Percentiles rank a stretch among this genome's conserved stretches.
These are phyloP conservation scores for Drosophila funebris DNA, from an alignment of 1,140 invertebrate genomes.

Conservation along the genomic window DNA sequence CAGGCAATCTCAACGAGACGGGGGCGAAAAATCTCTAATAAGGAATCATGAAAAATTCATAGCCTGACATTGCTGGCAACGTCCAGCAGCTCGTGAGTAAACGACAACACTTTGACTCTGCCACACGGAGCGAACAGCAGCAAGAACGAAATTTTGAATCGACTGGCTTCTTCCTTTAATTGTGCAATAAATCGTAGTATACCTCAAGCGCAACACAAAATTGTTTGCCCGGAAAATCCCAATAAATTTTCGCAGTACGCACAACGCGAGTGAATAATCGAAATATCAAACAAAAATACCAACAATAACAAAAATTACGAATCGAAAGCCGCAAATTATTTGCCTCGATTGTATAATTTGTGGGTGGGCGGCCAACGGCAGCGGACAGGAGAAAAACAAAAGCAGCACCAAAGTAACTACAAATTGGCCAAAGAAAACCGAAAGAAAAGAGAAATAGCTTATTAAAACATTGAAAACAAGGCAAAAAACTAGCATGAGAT, in stretches of 20 bases:
- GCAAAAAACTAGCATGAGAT: neutral
- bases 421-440: neutral
- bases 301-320: neutral
- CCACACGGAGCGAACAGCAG: conserved; percentile 60
- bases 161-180: conserved; percentile 28
- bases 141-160: conserved; percentile 25
- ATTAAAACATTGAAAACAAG: neutral
- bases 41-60: conserved; percentile 79
- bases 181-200: conserved; percentile 63
- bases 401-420: neutral
- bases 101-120: conserved; percentile 78
- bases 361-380: conserved; percentile 63
- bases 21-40: conserved; percentile 78
- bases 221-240: neutral
- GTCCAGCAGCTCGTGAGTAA: conserved; percentile 74
- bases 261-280: conserved; percentile 9
- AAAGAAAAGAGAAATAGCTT: conserved; percentile 8
- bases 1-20: conserved; percentile 66
- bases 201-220: neutral
- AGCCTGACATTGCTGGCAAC: conserved; percentile 63
- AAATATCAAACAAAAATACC: conserved; percentile 10
- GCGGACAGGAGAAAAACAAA: conserved; percentile 42
- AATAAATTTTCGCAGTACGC: conserved; percentile 1
- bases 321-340: conserved; percentile 26
- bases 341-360: conserved; percentile 71